Evolutionary conservation across 2,113 vertebrate species (phyloP).

Genomic region (Sander lucioperca): DNA sequence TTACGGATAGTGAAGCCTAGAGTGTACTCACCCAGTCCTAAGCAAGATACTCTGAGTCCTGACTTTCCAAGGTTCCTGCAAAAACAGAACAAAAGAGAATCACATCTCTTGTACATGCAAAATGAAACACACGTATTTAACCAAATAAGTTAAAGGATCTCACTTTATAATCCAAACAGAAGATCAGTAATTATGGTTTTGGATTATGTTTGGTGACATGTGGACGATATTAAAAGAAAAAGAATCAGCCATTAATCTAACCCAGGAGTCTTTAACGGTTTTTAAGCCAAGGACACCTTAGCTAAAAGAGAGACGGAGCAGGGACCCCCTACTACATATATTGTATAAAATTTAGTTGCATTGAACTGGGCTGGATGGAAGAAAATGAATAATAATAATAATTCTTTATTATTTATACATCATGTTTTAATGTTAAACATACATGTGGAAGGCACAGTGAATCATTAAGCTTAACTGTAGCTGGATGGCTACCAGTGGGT

Average conservation of each 20-base stretch:
- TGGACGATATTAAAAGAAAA: not conserved
- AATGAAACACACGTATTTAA: not conserved
- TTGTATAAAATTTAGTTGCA: too few species aligned
- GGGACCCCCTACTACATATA: too few species aligned
- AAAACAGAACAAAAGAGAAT: constrained; percentile 45
- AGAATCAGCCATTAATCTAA: not conserved
- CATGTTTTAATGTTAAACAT: too few species aligned
- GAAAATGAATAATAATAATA: too few species aligned
- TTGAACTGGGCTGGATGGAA: too few species aligned
- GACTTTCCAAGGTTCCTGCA: constrained; percentile 96
- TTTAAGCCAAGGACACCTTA: too few species aligned
- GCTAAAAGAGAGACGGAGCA: too few species aligned
- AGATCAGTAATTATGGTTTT: not conserved
- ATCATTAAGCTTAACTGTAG: too few species aligned
- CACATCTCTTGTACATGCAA: not conserved
- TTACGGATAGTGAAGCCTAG: not conserved
- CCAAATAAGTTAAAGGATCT: not conserved
- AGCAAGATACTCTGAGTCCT: constrained; percentile 93
- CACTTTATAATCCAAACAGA: not conserved
- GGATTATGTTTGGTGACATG: not conserved
- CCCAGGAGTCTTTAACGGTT: too few species aligned
- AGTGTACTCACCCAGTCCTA: constrained; percentile 92
- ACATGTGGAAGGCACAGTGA: too few species aligned
- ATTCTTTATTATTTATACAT: too few species aligned
- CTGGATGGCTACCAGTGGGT: too few species aligned